Conservation (phyloP, 2,888 invertebrate species). For the Ophion ellenae region DNA sequence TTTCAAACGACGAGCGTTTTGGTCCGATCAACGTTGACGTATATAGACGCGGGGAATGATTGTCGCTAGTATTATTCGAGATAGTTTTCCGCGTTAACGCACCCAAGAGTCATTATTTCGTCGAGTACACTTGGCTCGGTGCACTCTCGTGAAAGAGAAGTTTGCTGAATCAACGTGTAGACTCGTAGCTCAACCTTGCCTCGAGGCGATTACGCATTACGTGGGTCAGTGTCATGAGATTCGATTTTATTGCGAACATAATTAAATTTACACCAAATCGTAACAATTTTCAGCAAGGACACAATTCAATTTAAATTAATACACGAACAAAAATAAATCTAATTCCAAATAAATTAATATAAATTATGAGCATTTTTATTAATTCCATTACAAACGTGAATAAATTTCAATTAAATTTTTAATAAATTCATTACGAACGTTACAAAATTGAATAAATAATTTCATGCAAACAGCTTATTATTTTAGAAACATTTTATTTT, state of each 20-base stretch:
- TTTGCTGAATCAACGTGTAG: background rate
- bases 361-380: background rate
- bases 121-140: constrained; percentile 5
- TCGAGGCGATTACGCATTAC: background rate
- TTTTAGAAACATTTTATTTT: no score
- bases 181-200: background rate
- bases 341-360: background rate
- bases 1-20: constrained; percentile 28
- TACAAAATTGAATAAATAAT: no score
- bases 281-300: background rate
- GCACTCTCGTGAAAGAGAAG: background rate
- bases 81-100: background rate
- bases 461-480: no score
- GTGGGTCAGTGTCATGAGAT: background rate
- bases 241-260: background rate
- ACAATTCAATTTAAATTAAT: background rate
- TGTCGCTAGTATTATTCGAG: constrained; percentile 32
- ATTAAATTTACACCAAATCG: background rate
- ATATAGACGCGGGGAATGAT: constrained; percentile 11
- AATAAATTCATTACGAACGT: no score
- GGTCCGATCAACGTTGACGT: background rate
- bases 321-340: background rate
- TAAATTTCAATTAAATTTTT: no score
- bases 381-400: no score
- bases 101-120: constrained; percentile 13